Evolutionary conservation across 2,888 invertebrate species (phyloP), one percentile per base, ranked within the genome.

Genomic region (Eupithecia vulgata): DNA sequence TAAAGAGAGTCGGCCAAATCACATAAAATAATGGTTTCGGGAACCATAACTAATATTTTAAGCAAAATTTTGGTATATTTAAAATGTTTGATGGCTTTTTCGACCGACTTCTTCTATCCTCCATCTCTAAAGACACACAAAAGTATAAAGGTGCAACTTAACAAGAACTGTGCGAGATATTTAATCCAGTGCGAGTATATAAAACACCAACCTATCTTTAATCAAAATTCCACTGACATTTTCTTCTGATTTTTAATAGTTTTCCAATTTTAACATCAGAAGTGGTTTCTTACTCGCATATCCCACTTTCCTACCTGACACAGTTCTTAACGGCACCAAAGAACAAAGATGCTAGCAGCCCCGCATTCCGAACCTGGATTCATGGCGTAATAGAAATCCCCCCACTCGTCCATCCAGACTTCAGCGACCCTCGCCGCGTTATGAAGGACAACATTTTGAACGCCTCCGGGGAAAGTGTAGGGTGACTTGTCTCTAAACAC

Each of bases 371-470:
- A 97, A 98, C 98, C 98, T 98, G 98, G 98, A 95, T 98, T 99
- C 97, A 99, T 98, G 95, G 98, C 98, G 97, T 98, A 99, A 96
- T 98, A 99, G 97, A 99, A 99, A 95, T 98, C 98, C 94, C 98
- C 97, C 98, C 99, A 99, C 94, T 99, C 99, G 96, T 99, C 99
- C 97, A 99, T 98, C 99, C 99, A 99, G 87, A 99, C 99, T 94
- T 99, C 98, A 85, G 99, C 99, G 85, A 99, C 99, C 86, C 99
- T 96, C 85, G 99, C 98, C 83, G 99, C 98, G 95, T 99, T 99
- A 95, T 99, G 98, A 85, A 99, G 97, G 86, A 99, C 99, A 88
- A 99, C 97, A 94, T 98, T 98, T 91, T 98, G 98, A 83, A 98
- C 98, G 81, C 99, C 99, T 84, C 99, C 99, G 74, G 99, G 99